Evolutionary conservation across 2,113 vertebrate species (phyloP), one percentile per base, ranked within the genome.

Genomic region (Carassius gibelio): DNA sequence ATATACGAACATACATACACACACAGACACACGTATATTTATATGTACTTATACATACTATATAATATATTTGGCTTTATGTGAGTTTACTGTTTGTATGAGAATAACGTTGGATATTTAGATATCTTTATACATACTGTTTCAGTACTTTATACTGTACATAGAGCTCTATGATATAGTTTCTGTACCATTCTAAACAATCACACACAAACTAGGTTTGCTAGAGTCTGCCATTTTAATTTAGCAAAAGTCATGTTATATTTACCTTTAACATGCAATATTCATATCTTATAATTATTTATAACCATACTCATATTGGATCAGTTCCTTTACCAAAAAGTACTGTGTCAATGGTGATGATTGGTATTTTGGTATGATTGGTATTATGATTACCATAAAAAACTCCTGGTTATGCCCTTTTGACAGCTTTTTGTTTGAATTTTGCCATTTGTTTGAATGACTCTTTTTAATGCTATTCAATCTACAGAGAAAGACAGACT

Each of bases 401-500:
- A 15, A 66, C 30, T 3, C 23, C 23, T 30, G 62, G 10, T 1
- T 14, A 8, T 13, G n/a, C 26, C 13, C 14, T 30, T 1, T 14
- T 26, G 11, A 2, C n/a, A 15, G 2, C 3, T 34, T 62, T 26
- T 66, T 15, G 61, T 62, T 62, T 26, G 62, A 5, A 3, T 11
- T 6, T 26, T 42, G 38, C 36, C 36, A 38, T 38, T 38, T 38
- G 36, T 38, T 38, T 38, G 36, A 30, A 30, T 30, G 1, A 30
- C 1, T 21, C 10, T 42, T 14, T 36, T 55, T 34, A 4, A 8
- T 3, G 9, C 48, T 77, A n/a, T 84, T 59, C 10, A 72, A 21
- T 55, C 45, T 59, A 80, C 87, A 94, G 93, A 93, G 84, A 90
- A 88, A 34, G 90, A 93, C 87, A 87, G 90, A 59, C 93, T 99